Evolutionary conservation across 2,113 vertebrate genomes (phyloP).

Genomic region (Marmota monax): DNA sequence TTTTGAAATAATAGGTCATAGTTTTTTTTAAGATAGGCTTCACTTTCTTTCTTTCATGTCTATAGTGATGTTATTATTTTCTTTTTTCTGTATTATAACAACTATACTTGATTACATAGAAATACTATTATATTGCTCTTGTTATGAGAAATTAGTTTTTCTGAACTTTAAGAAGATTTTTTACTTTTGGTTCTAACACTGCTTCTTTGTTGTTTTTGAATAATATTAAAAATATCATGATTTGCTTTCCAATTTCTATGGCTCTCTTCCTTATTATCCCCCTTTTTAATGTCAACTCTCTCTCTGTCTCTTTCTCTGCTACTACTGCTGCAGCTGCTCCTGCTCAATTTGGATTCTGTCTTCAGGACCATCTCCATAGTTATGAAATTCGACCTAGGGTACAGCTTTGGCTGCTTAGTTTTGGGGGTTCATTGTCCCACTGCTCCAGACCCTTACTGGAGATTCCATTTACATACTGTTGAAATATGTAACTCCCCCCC

Average conservation of each 20-base stretch:
- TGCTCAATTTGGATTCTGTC: neutral
- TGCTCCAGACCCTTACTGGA: neutral
- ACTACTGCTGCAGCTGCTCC: neutral
- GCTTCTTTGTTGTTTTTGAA: neutral
- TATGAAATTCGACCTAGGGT: neutral
- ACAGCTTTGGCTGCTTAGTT: neutral
- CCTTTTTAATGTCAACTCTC: too few relatives aligned
- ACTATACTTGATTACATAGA: neutral
- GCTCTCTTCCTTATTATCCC: accelerated
- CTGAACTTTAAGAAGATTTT: neutral
- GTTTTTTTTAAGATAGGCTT: neutral
- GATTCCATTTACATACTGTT: neutral
- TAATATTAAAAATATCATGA: neutral
- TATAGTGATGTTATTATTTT: neutral
- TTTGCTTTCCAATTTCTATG: neutral
- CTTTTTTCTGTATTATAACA: neutral
- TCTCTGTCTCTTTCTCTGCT: too few relatives aligned
- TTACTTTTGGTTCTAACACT: neutral
- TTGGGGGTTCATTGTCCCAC: neutral
- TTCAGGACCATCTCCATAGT: neutral
- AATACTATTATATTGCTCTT: neutral
- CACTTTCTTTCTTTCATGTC: neutral
- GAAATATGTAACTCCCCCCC: neutral
- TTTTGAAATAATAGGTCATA: neutral
- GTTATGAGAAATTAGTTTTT: neutral